These are phyloP conservation scores for Scortum barcoo DNA, from an alignment of 2,113 vertebrate genomes.

Conservation along the genomic window DNA sequence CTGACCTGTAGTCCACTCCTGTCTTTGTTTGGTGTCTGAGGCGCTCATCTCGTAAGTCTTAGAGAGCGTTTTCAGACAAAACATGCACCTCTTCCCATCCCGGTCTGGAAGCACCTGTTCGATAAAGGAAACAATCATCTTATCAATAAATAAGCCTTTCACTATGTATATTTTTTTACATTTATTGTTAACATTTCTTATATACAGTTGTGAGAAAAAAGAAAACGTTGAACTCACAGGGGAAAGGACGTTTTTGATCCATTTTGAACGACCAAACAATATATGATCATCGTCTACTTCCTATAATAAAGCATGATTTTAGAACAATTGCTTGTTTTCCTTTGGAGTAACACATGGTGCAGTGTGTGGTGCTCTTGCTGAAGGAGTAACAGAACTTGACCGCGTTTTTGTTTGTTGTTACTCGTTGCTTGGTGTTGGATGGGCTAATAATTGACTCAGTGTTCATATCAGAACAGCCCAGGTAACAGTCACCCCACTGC, in stretches of 20 bases:
- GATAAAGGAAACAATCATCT: not conserved
- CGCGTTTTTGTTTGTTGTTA: not conserved
- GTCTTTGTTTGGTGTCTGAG: conserved; percentile 94
- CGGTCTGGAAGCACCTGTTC: conserved; percentile 91
- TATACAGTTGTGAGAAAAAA: conserved; percentile 17
- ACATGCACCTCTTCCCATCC: conserved; percentile 97
- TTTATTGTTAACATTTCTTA: conserved; percentile 21
- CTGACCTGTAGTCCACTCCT: conserved; percentile 95
- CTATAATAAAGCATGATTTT: conserved; percentile 61
- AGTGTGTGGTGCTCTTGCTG: not conserved
- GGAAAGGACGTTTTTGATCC: conserved; percentile 51
- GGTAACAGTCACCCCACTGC: not conserved
- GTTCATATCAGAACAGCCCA: not conserved
- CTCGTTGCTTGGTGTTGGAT: not conserved
- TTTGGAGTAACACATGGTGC: conserved; percentile 22
- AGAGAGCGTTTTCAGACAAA: conserved; percentile 93
- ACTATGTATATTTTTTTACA: not conserved
- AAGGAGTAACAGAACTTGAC: conserved; percentile 6
- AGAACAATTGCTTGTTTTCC: conserved; percentile 32
- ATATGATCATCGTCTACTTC: conserved; percentile 61
- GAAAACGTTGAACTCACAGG: conserved; percentile 52
- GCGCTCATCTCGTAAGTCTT: conserved; percentile 98
- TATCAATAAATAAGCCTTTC: not conserved
- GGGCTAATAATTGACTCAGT: conserved; percentile 25
- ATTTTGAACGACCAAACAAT: conserved; percentile 61